A percentile compares a stretch with the other conserved stretches of the same genome.
phyloP scores from a whole-genome alignment of 2,797 vertebrate genomes.

The Hyperoplus immaculatus region DNA sequence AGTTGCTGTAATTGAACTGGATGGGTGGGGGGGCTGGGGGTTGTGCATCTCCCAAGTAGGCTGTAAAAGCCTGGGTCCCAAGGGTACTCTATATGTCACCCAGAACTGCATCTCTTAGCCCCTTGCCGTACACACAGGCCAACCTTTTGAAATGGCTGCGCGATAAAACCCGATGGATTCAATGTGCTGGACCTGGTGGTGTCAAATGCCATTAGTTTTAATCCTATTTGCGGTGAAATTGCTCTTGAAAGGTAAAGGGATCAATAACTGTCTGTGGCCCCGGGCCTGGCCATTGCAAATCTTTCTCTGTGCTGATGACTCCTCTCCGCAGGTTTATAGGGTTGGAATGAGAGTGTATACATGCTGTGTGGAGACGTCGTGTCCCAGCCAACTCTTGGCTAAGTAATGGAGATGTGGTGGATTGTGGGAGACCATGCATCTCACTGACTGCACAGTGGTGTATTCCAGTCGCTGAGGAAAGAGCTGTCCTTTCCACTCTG shows the following conservation, averaged over 20 bases:
- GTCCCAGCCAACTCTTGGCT: constrained; percentile 61
- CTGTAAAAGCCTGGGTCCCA: constrained; percentile 75
- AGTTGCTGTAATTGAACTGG: constrained; percentile 72
- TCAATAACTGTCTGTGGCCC: constrained; percentile 79
- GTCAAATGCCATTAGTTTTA: constrained; percentile 88
- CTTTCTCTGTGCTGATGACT: constrained; percentile 74
- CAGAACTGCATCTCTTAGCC: constrained; percentile 67
- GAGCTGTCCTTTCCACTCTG: constrained; percentile 73
- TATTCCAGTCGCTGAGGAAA: constrained; percentile 42
- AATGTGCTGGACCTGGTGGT: constrained; percentile 76
- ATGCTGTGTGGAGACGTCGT: constrained; percentile 54
- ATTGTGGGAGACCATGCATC: constrained; percentile 61
- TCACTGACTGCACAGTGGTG: constrained; percentile 30
- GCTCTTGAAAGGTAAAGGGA: constrained; percentile 85
- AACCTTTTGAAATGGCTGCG: constrained; percentile 88
- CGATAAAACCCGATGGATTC: constrained; percentile 82
- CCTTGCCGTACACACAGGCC: constrained; percentile 65
- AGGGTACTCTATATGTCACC: constrained; percentile 77
- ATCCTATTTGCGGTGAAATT: constrained; percentile 85
- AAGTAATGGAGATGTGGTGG: constrained; percentile 67
- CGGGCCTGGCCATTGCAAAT: constrained; percentile 73
- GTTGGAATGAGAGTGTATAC: constrained; percentile 61
- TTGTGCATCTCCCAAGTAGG: constrained; percentile 57
- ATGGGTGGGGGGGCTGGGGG: constrained; percentile 21
- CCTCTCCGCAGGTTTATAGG: constrained; percentile 67